A percentile compares a stretch with the other conserved stretches of the same genome.
phyloP scores from a whole-genome alignment of 1,140 invertebrate genomes.

The Aculops lycopersici region DNA sequence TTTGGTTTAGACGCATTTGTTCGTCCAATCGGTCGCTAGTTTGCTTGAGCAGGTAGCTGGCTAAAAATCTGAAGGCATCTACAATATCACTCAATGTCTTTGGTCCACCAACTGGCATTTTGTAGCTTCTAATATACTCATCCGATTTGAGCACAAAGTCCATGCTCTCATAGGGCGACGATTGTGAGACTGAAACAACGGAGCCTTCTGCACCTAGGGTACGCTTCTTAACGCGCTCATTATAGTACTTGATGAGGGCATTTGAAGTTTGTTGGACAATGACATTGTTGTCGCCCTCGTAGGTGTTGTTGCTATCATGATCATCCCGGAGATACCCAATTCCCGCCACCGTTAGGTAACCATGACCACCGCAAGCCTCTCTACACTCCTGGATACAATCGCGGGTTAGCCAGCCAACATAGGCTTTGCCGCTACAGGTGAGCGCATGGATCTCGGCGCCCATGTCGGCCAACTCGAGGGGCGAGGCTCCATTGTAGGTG shows the following conservation, averaged over 20 bases:
- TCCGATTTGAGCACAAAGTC: slow-evolving; percentile 23
- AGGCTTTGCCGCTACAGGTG: slow-evolving; percentile 51
- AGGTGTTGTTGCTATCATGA: slow-evolving; percentile 67
- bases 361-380: slow-evolving; percentile 51
- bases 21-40: slow-evolving; percentile 26
- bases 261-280: slow-evolving; percentile 74
- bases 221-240: slow-evolving; percentile 6
- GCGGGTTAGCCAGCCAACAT: slow-evolving; percentile 44
- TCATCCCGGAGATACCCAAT: slow-evolving; percentile 49
- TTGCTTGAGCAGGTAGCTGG: slow-evolving; percentile 31
- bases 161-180: slow-evolving; percentile 27
- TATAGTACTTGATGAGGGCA: slow-evolving; percentile 32
- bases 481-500: slow-evolving; percentile 17
- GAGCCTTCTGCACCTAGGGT: not conserved
- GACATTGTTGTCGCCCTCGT: slow-evolving; percentile 86
- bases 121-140: slow-evolving; percentile 11
- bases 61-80: slow-evolving; percentile 41
- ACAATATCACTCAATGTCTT: slow-evolving; percentile 26
- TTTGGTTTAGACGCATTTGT: slow-evolving; percentile 17
- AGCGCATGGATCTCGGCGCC: slow-evolving; percentile 64
- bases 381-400: slow-evolving; percentile 60
- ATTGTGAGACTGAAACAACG: too few relatives aligned
- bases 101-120: slow-evolving; percentile 14
- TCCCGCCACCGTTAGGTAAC: slow-evolving; percentile 28
- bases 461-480: slow-evolving; percentile 18